Evolutionary conservation across 2,113 vertebrate genomes (phyloP).

Genomic region (Cercopithecus mona): DNA sequence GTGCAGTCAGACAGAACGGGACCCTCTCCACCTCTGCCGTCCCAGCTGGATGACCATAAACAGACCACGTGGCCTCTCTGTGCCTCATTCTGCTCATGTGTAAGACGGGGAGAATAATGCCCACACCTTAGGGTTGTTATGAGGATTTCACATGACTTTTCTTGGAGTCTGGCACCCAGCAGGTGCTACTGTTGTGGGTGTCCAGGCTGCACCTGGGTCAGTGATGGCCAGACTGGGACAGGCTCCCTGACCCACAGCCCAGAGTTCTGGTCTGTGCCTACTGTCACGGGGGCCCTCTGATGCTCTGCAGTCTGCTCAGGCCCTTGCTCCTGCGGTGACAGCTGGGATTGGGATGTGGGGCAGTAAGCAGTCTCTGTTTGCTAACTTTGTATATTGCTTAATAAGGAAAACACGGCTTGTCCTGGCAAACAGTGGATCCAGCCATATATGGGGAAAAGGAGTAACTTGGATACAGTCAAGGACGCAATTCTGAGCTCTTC

Average conservation of each 20-base stretch:
- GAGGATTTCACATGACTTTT: neutral
- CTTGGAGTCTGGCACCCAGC: neutral
- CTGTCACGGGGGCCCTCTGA: neutral
- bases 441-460: conserved; percentile 86
- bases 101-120: neutral
- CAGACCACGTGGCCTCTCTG: neutral
- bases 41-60: neutral
- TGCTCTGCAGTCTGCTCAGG: neutral
- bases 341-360: neutral
- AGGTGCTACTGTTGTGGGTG: neutral
- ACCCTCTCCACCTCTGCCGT: neutral
- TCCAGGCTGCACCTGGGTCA: neutral
- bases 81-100: neutral
- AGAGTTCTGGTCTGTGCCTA: neutral
- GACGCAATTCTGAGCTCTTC: conserved; percentile 71
- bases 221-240: neutral
- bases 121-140: neutral
- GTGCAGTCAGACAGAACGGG: neutral
- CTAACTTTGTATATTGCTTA: conserved; percentile 82
- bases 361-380: conserved; percentile 79
- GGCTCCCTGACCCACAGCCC: neutral
- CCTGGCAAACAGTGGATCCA: conserved; percentile 72
- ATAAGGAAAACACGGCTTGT: conserved; percentile 82
- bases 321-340: conserved; percentile 11
- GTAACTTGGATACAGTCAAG: conserved; percentile 71